Evolutionary conservation across 2,113 vertebrate genomes (phyloP).

Genomic region (Oreochromis spilurus): DNA sequence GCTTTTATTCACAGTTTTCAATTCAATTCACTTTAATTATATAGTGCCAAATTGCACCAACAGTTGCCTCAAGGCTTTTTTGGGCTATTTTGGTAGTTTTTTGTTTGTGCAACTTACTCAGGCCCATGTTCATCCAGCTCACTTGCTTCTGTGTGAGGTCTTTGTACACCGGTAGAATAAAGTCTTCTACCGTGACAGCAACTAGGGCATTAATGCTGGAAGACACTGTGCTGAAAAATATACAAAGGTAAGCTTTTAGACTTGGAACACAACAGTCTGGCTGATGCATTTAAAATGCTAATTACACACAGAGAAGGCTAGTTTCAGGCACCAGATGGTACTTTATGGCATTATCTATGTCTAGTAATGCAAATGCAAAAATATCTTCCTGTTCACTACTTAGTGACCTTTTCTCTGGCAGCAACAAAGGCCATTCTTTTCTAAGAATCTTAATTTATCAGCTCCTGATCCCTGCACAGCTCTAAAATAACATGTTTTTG

Average conservation of each 20-base stretch:
- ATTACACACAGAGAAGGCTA: not conserved
- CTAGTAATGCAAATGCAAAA: not conserved
- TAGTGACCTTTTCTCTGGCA: not conserved
- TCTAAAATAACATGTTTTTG: not conserved
- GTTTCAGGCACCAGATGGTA: not conserved
- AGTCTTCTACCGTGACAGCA: conserved; percentile 86
- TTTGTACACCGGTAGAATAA: conserved; percentile 72
- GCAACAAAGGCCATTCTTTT: not conserved
- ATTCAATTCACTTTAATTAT: not conserved
- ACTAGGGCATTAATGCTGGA: conserved; percentile 90
- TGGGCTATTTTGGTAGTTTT: not conserved
- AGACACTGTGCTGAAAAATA: conserved; percentile 81
- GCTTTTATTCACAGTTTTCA: rapidly evolving
- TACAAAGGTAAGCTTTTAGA: not conserved
- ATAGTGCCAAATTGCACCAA: not conserved
- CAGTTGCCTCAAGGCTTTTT: not conserved
- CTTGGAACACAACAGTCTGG: not conserved
- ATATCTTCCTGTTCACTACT: not conserved
- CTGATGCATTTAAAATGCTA: not conserved
- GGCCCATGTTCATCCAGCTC: conserved; percentile 83
- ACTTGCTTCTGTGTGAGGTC: conserved; percentile 73
- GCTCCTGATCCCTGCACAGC: not conserved
- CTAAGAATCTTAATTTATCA: not conserved
- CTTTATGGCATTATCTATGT: not conserved
- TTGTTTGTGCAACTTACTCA: conserved; percentile 74